Conservation (phyloP, 2,888 invertebrate species). For the Meteorus colon region DNA sequence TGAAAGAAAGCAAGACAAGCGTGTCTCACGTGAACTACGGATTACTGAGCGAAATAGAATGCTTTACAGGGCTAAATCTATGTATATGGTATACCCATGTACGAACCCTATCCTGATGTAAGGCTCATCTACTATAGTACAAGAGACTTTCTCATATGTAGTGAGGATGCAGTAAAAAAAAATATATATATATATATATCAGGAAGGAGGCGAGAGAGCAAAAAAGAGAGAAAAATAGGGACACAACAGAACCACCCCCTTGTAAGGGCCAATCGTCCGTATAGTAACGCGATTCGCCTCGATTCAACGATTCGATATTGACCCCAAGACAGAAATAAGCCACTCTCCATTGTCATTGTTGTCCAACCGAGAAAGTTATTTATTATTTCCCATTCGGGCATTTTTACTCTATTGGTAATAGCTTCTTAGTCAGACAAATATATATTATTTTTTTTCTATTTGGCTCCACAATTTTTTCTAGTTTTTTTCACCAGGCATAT, state of each 20-base stretch:
- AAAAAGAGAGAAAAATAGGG: conserved; percentile 15
- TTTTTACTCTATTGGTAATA: conserved; percentile 35
- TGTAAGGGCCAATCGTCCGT: conserved; percentile 54
- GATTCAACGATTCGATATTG: conserved; percentile 43
- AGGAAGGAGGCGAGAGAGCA: background rate
- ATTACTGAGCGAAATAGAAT: conserved; percentile 69
- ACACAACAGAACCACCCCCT: conserved; percentile 41
- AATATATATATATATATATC: too few relatives aligned
- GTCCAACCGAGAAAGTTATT: conserved; percentile 37
- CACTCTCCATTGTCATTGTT: conserved; percentile 37
- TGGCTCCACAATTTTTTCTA: conserved; percentile 13
- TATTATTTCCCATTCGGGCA: conserved; percentile 38
- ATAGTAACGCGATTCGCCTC: conserved; percentile 54
- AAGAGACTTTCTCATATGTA: conserved; percentile 30
- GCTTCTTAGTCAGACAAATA: conserved; percentile 36
- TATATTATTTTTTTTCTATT: conserved; percentile 12
- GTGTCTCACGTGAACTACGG: conserved; percentile 63
- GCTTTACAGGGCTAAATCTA: conserved; percentile 60
- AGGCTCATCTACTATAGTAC: conserved; percentile 25
- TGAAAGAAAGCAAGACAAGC: conserved; percentile 47
- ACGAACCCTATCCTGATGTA: conserved; percentile 40
- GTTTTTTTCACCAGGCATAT: conserved; percentile 49
- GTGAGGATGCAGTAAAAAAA: conserved; percentile 47
- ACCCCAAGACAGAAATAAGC: conserved; percentile 35
- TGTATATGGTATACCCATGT: conserved; percentile 41